A percentile compares a stretch with the other conserved stretches of the same genome.
These are phyloP conservation scores for Nomada flava DNA, from an alignment of 2,888 invertebrate genomes.

Conservation along the genomic window DNA sequence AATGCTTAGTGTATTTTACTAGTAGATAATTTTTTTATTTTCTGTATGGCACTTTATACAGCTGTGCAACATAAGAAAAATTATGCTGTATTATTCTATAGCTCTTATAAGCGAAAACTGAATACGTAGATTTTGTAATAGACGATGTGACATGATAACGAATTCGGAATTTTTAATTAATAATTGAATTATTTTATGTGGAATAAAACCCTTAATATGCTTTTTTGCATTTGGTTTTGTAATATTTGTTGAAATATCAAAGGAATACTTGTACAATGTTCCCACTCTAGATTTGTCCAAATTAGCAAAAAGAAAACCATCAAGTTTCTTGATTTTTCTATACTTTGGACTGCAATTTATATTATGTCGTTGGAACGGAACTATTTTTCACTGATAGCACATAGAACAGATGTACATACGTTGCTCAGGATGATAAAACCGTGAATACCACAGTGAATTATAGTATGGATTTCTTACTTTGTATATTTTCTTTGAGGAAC, in stretches of 20 bases:
- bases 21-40: constrained; percentile 67
- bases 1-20: constrained; percentile 52
- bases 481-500: constrained; percentile 77
- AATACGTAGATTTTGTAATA: constrained; percentile 50
- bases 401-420: constrained; percentile 50
- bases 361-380: constrained; percentile 35
- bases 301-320: constrained; percentile 41
- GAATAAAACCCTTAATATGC: constrained; percentile 44
- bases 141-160: constrained; percentile 50
- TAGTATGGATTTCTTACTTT: constrained; percentile 70
- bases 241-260: constrained; percentile 37
- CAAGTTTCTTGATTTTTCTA: constrained; percentile 38
- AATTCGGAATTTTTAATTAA: constrained; percentile 50
- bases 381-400: constrained; percentile 45
- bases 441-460: constrained; percentile 65
- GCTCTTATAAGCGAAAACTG: constrained; percentile 31
- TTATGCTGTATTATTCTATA: constrained; percentile 52
- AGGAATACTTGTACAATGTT: constrained; percentile 24
- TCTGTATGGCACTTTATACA: constrained; percentile 59
- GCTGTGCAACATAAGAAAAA: constrained; percentile 62
- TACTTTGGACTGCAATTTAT: constrained; percentile 19
- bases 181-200: constrained; percentile 44
- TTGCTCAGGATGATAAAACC: constrained; percentile 59
- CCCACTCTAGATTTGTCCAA: constrained; percentile 39
- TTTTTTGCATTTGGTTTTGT: constrained; percentile 35